These are phyloP conservation scores for Bubo bubo DNA, from an alignment of 2,113 vertebrate species.

Conservation along the genomic window DNA sequence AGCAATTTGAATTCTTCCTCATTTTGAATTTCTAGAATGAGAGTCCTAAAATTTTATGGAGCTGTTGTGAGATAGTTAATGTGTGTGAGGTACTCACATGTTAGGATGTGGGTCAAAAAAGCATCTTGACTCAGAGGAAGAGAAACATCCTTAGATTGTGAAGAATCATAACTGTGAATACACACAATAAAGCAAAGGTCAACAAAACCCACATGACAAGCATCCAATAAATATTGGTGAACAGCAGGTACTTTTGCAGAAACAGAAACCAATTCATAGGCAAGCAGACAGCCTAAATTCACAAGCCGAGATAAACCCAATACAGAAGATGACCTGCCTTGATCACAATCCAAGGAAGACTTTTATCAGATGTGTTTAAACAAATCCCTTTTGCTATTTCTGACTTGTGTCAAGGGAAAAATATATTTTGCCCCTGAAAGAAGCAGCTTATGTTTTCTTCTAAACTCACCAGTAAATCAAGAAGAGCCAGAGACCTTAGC, in stretches of 20 bases:
- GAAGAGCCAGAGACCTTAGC: background rate
- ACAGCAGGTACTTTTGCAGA: background rate
- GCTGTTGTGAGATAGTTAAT: background rate
- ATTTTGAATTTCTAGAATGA: background rate
- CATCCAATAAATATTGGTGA: background rate
- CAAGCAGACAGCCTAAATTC: background rate
- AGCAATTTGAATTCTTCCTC: background rate
- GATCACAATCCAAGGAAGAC: background rate
- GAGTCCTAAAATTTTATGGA: background rate
- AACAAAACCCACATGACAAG: background rate
- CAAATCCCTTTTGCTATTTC: slow-evolving; percentile 3
- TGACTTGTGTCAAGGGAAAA: background rate
- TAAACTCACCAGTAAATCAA: slow-evolving; percentile 22
- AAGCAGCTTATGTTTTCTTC: background rate
- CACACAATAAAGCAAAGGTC: background rate
- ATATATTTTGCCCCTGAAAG: background rate
- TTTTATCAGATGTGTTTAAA: slow-evolving; percentile 18
- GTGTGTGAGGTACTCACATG: background rate
- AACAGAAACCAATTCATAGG: background rate
- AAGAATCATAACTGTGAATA: background rate
- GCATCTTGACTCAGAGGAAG: background rate
- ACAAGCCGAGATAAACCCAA: background rate
- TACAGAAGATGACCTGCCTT: background rate
- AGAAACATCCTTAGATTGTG: background rate
- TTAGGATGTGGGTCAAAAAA: background rate